Evolutionary conservation across 2,888 invertebrate genomes (phyloP), one percentile per base, ranked within the genome.

Genomic region (Aspidiotus rigidus): DNA sequence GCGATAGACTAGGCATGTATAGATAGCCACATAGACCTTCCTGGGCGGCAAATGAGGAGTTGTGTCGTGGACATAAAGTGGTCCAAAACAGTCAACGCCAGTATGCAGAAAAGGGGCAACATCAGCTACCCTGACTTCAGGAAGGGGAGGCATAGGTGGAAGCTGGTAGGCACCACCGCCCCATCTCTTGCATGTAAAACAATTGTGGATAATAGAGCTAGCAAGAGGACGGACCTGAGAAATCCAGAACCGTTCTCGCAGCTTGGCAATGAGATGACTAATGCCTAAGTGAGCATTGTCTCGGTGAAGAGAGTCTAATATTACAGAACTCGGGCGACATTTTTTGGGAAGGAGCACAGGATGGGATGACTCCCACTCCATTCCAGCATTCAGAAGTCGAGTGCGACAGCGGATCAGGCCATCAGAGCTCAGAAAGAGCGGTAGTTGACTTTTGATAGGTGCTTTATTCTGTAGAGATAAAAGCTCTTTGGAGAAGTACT

Each of bases 391-490:
- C 49, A 49, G 11, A 49, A 13, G n/a, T 13, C n/a, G n/a, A 49
- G 10, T 40, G 2, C 39, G 13, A 60, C 60, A 60, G 9, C 60
- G 17, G 39, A 60, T 60, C 9, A 60, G 9, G 39, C 60, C 60
- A 7, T 28, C 16, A 28, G 17, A 11, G 39, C 39, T 13, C 2
- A 60, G 13, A 39, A 60, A 60, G 5, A 60, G 39, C 9, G 8
- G 13, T 60, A 60, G 39, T 17, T 8, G 2, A 28, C 28, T 28
- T 28, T 28, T 28, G 5, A 28, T 5, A 28, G 28, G 60, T 13
- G 39, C 13, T 28, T 39, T 9, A 28, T 60, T 60, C n/a, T 28
- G 13, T 7, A 60, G 39, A 10, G 13, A 13, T 28, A 13, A 13
- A 28, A 60, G 39, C 10, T 39, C 28, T 28, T 8, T 28, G 10